Evolutionary conservation across 1,140 invertebrate genomes (phyloP).

Genomic region (Drosophila subpulchrella): DNA sequence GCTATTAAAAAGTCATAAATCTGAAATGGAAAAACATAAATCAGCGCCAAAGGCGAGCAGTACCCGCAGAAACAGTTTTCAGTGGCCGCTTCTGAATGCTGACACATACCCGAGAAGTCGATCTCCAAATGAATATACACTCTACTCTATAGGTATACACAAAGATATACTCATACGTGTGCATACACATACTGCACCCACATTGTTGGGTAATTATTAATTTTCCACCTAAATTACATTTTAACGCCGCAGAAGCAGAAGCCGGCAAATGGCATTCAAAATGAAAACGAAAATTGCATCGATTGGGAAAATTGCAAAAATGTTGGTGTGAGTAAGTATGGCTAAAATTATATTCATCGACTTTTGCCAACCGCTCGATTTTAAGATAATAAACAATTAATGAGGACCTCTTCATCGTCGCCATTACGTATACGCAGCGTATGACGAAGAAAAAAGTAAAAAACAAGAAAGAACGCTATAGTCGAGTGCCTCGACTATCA

Average conservation of each 20-base stretch:
- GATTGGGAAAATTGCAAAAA: conserved; percentile 69
- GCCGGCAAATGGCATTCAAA: conserved; percentile 65
- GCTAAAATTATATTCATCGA: conserved; percentile 26
- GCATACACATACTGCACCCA: conserved; percentile 63
- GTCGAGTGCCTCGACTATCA: no score
- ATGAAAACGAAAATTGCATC: conserved; percentile 77
- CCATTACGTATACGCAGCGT: conserved; percentile 73
- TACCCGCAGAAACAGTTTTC: conserved; percentile 63
- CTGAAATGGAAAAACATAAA: conserved; percentile 83
- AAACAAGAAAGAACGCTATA: no score
- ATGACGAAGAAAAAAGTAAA: conserved; percentile 3
- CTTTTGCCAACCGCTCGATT: conserved; percentile 33
- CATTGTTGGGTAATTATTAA: conserved; percentile 80
- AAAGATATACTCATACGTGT: conserved; percentile 16
- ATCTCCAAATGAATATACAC: conserved; percentile 19
- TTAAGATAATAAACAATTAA: conserved; percentile 61
- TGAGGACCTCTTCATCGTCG: conserved; percentile 36
- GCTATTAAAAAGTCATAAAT: conserved; percentile 83
- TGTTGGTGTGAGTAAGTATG: conserved; percentile 9
- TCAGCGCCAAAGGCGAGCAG: conserved; percentile 67
- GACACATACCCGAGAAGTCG: conserved; percentile 44
- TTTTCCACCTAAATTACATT: conserved; percentile 82
- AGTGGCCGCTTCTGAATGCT: conserved; percentile 60
- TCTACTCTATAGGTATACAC: neutral
- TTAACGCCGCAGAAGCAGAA: conserved; percentile 60